Evolutionary conservation across 2,888 invertebrate genomes (phyloP).

Genomic region (Mythimna impura): DNA sequence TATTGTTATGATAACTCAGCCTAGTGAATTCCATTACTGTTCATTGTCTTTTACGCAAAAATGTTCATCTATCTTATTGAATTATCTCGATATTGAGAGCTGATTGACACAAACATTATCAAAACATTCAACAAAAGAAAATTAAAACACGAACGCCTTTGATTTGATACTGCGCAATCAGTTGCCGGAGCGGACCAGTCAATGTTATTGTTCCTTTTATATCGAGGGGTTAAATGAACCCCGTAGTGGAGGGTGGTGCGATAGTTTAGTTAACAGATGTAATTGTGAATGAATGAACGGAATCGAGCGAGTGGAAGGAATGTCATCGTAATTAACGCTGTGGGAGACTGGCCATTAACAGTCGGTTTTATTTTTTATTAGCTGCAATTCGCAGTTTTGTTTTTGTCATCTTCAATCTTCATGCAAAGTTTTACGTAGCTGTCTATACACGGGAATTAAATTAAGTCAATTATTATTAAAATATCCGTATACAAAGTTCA

Average conservation of each 20-base stretch:
- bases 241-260: conserved; percentile 58
- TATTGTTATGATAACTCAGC: conserved; percentile 22
- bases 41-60: conserved; percentile 10
- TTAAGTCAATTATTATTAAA: background rate
- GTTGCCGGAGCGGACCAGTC: conserved; percentile 53
- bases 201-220: conserved; percentile 65
- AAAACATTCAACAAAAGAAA: conserved; percentile 45
- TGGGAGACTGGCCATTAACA: conserved; percentile 68
- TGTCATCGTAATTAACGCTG: conserved; percentile 76
- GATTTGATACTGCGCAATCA: conserved; percentile 65
- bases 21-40: conserved; percentile 19
- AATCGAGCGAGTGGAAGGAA: conserved; percentile 76
- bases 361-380: conserved; percentile 56
- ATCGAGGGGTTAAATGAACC: conserved; percentile 67
- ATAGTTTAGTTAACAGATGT: conserved; percentile 75
- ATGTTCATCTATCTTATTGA: conserved; percentile 30
- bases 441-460: too few relatives aligned
- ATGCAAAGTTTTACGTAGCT: background rate
- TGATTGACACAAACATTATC: conserved; percentile 41
- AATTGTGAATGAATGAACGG: conserved; percentile 85
- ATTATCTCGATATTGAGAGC: conserved; percentile 30
- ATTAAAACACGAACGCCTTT: conserved; percentile 61
- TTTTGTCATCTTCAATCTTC: conserved; percentile 6
- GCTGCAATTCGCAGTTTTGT: conserved; percentile 25
- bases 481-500: background rate